Evolutionary conservation across 2,888 invertebrate genomes (phyloP).

Genomic region (Xylota segnis): DNA sequence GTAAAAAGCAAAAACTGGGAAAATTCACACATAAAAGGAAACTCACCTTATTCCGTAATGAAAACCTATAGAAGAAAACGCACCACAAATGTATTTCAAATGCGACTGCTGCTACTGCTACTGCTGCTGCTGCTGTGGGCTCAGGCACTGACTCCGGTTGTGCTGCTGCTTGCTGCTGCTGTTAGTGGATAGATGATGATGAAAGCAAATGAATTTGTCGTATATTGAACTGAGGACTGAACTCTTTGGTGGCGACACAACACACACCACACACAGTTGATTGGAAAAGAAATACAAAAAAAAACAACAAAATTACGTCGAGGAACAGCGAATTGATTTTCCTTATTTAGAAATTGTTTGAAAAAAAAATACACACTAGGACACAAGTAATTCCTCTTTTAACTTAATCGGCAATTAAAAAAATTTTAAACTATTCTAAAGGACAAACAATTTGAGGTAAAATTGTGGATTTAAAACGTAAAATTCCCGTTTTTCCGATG

Average conservation of each 20-base stretch:
- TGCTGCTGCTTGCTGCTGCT: constrained; percentile 28
- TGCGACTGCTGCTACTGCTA: constrained; percentile 48
- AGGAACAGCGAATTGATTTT: constrained; percentile 67
- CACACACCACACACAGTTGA: constrained; percentile 45
- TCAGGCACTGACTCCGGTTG: constrained; percentile 46
- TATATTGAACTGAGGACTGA: constrained; percentile 66
- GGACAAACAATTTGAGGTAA: constrained; percentile 27
- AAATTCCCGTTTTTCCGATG: constrained; percentile 68
- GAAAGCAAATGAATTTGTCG: constrained; percentile 65
- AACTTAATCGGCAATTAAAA: neutral
- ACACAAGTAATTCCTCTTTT: neutral
- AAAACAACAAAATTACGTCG: constrained; percentile 21
- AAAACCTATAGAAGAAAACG: constrained; percentile 72
- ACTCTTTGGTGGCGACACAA: constrained; percentile 60
- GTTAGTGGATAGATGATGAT: constrained; percentile 50
- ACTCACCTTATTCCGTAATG: constrained; percentile 76
- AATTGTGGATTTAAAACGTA: constrained; percentile 32
- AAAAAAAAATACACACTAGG: neutral
- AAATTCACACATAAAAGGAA: constrained; percentile 76
- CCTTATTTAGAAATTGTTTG: constrained; percentile 32
- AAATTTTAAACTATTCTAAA: neutral
- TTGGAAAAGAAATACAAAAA: constrained; percentile 35
- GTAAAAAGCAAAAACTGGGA: constrained; percentile 68
- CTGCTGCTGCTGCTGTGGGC: constrained; percentile 15
- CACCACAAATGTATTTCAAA: constrained; percentile 75